Conservation (phyloP, 2,797 vertebrate genomes). For the Notamacropus eugenii region DNA sequence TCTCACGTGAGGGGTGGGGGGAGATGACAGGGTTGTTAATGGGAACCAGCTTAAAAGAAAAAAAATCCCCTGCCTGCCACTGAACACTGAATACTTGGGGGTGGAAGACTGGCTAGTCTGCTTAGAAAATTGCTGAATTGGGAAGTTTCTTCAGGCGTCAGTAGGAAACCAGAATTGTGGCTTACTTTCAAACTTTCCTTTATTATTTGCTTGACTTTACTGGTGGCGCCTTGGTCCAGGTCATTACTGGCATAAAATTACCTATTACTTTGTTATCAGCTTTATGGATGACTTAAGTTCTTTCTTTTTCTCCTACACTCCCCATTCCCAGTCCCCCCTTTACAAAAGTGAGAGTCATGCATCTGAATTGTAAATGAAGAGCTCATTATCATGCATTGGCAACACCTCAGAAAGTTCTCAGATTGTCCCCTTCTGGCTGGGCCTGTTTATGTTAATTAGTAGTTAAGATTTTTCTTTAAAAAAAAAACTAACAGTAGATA, state of each 20-base stretch:
- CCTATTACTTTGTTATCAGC: conserved; percentile 67
- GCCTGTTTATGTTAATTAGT: conserved; percentile 81
- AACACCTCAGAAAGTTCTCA: conserved; percentile 75
- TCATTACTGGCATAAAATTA: conserved; percentile 77
- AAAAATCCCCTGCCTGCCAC: conserved; percentile 45
- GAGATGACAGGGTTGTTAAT: conserved; percentile 39
- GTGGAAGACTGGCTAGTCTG: conserved; percentile 48
- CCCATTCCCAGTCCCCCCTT: conserved; percentile 7
- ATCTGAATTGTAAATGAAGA: conserved; percentile 81
- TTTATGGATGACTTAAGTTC: conserved; percentile 53
- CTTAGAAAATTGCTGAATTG: conserved; percentile 65
- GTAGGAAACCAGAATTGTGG: conserved; percentile 74
- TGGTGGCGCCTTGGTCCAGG: conserved; percentile 69
- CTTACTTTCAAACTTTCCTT: conserved; percentile 79
- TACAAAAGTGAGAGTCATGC: conserved; percentile 65
- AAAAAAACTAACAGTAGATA: conserved; percentile 73
- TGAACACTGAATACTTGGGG: background rate
- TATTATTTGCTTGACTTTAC: conserved; percentile 81
- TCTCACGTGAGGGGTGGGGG: conserved; percentile 64
- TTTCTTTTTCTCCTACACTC: conserved; percentile 51
- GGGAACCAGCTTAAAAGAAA: conserved; percentile 51
- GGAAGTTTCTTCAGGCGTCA: conserved; percentile 66
- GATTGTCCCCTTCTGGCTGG: conserved; percentile 72
- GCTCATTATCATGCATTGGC: conserved; percentile 76
- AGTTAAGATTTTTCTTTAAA: conserved; percentile 67